Base-by-base conservation (phyloP, 1,140 invertebrate species). In the Eumaeus atala region DNA sequence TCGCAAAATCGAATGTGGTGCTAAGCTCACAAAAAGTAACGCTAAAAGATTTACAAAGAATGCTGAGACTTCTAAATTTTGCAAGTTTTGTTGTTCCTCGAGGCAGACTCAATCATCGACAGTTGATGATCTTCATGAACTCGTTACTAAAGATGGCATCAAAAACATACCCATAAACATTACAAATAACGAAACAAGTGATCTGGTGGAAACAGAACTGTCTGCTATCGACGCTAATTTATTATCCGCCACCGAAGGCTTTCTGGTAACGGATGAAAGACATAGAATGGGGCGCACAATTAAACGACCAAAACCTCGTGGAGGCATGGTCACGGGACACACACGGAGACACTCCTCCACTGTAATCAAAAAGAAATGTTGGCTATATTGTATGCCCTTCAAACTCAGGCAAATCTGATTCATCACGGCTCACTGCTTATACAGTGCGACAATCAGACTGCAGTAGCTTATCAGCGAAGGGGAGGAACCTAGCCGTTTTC, bases 81-180 rank as follows among this genome's bases (percentile, higher is more conserved):
- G 87, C 88, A 76, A 66, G 89, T 89, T 64, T 88, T 88, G 66
- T 90, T 71, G 56, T 90, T 86, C 74, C 70, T 83, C 54, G 87
- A 86, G 54, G 90, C 86, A 66, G 73, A n/a, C 56, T 76, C 6
- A 56, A 61, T 36, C 33, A 51, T 42, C 55, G 55, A 9, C 12
- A 40, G 5, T 33, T 44, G 16, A 16, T 56, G 6, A 42, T 21
- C 0, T 51, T 57, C 10, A 17, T 49, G 12, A 50, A 56, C 12
- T 56, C 37, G 2, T 14, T 56, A 40, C 38, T 21, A 36, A 51
- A 34, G 0, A 36, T 3, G 28, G 44, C 55, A 10, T 8, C 11
- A 12, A 35, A 37, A 49, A 0, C 0, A 9, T 47, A 48, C 35
- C 8, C 33, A 6, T 38, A 51, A 1, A 10, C 56, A 36, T 14